Percentiles rank a stretch among this genome's conserved stretches.
phyloP scores from a whole-genome alignment of 2,888 invertebrate species.

The Lamproptera curius region DNA sequence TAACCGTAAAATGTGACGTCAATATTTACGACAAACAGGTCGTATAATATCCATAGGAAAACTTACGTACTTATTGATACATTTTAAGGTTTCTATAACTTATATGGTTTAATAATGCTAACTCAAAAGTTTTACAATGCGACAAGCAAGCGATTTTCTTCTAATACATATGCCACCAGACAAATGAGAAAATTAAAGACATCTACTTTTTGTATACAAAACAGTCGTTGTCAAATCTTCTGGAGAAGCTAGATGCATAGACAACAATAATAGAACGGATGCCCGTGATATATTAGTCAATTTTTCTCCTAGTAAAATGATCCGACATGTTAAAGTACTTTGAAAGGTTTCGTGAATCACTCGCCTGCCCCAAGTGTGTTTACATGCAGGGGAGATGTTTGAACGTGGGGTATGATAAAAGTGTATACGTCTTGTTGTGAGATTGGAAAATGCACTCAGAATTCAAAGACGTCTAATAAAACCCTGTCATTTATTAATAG shows the following conservation, averaged over 20 bases:
- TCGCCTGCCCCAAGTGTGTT: conserved; percentile 41
- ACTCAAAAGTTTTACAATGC: too few species aligned
- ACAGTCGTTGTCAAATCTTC: neutral
- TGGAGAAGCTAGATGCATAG: conserved; percentile 5
- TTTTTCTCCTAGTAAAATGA: conserved; percentile 56
- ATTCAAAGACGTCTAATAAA: neutral
- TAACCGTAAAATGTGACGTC: too few species aligned
- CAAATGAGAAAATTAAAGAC: too few species aligned
- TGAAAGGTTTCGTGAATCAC: conserved; percentile 46
- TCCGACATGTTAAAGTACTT: conserved; percentile 52
- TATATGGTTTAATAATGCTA: too few species aligned
- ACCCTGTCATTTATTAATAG: neutral
- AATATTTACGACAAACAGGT: too few species aligned
- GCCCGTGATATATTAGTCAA: conserved; percentile 44
- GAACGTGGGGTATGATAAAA: conserved; percentile 40
- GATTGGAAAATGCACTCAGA: conserved; percentile 35
- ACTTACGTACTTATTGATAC: too few species aligned
- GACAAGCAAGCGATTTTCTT: too few species aligned
- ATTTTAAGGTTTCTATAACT: too few species aligned
- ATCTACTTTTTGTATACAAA: neutral
- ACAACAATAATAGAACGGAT: conserved; percentile 36
- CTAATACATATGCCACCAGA: too few species aligned
- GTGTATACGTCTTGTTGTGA: conserved; percentile 31
- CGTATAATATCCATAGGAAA: too few species aligned
- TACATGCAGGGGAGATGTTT: conserved; percentile 48